phyloP scores from a whole-genome alignment of 2,797 vertebrate species.

The Falco cherrug region DNA sequence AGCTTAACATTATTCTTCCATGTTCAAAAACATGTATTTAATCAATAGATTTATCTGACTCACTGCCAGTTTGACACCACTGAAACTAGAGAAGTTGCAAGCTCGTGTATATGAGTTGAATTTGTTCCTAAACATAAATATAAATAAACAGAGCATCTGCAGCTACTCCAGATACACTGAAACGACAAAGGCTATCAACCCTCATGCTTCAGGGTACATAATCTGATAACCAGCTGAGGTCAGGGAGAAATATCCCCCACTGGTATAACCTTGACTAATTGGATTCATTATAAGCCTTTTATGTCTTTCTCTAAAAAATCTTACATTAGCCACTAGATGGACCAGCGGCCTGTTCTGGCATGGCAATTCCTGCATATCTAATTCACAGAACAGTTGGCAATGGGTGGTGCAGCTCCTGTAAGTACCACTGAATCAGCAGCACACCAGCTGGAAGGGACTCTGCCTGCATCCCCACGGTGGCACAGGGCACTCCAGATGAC shows the following conservation, averaged over 20 bases:
- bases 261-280: constrained; percentile 57
- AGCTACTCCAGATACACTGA: constrained; percentile 59
- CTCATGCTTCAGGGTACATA: constrained; percentile 68
- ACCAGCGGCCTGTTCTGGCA: neutral
- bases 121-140: constrained; percentile 23
- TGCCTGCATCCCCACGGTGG: neutral
- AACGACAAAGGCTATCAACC: constrained; percentile 69
- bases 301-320: constrained; percentile 65
- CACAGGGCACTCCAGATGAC: neutral
- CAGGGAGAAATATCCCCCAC: constrained; percentile 68
- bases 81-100: neutral
- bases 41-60: neutral
- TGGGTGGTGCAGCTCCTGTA: neutral
- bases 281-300: constrained; percentile 69
- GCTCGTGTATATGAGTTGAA: neutral
- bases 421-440: neutral
- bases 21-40: constrained; percentile 9
- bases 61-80: neutral
- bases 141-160: constrained; percentile 66
- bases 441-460: neutral
- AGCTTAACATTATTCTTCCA: neutral
- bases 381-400: neutral
- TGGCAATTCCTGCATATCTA: neutral
- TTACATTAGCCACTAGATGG: constrained; percentile 62
- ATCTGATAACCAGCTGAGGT: constrained; percentile 76